Conservation (phyloP, 2,113 vertebrate species). For the Garra rufa region DNA sequence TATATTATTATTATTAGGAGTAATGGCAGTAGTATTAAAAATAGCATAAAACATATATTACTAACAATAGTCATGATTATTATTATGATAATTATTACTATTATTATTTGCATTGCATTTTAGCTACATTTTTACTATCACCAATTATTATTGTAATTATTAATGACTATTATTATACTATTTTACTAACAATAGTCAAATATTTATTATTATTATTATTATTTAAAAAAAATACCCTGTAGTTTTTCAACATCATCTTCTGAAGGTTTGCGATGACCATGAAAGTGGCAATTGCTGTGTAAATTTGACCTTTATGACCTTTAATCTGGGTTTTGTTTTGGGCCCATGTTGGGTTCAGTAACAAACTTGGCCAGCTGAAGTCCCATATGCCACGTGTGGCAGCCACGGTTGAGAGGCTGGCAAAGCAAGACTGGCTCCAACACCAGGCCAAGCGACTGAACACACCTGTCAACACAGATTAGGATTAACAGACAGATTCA, state of each 20-base stretch:
- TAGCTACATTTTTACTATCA: no score
- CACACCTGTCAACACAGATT: slow-evolving; percentile 59
- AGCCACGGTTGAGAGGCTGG: slow-evolving; percentile 33
- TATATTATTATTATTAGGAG: no score
- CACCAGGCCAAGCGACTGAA: slow-evolving; percentile 18
- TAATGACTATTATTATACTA: no score
- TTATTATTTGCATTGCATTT: no score
- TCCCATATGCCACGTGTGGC: slow-evolving; percentile 32
- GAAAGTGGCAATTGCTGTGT: not conserved
- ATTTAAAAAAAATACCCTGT: no score
- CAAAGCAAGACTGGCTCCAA: slow-evolving; percentile 22
- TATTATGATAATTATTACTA: no score
- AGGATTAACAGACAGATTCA: slow-evolving; percentile 57
- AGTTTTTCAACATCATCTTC: not conserved
- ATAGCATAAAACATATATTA: no score
- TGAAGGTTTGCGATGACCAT: not conserved
- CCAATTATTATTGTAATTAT: no score
- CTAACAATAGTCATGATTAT: no score
- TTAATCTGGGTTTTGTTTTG: slow-evolving; percentile 8
- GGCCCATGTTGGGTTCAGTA: slow-evolving; percentile 22
- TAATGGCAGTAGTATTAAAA: no score
- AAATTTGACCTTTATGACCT: not conserved
- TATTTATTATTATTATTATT: no score
- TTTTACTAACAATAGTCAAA: no score
- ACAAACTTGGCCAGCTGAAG: slow-evolving; percentile 42